phyloP scores from a whole-genome alignment of 2,113 vertebrate genomes.

The Festucalex cinctus region DNA sequence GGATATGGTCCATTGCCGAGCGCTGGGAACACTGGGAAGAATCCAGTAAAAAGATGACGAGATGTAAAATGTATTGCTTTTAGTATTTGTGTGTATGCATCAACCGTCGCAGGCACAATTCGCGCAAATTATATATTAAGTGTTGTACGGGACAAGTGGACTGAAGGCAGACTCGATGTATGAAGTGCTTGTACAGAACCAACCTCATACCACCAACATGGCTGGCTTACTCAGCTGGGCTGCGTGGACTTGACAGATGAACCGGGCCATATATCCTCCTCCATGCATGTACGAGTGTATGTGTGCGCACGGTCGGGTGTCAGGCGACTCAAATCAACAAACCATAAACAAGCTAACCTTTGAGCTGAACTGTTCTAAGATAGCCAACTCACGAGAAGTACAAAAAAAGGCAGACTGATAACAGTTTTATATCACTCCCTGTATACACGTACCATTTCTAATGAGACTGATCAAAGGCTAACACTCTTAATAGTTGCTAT shows the following conservation, averaged over 20 bases:
- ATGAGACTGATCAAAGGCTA: too few species aligned
- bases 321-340: slow-evolving; percentile 52
- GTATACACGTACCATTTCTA: too few species aligned
- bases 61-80: too few species aligned
- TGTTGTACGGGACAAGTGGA: not conserved
- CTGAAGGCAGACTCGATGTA: slow-evolving; percentile 17
- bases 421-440: not conserved
- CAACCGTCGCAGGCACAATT: not conserved
- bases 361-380: slow-evolving; percentile 28
- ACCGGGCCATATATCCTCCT: slow-evolving; percentile 46
- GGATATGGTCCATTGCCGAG: slow-evolving; percentile 27
- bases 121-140: not conserved
- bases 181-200: slow-evolving; percentile 42
- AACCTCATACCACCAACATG: slow-evolving; percentile 46
- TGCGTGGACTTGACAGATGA: slow-evolving; percentile 52
- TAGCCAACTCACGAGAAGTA: not conserved
- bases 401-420: not conserved
- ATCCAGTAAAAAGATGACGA: not conserved
- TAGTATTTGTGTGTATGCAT: not conserved
- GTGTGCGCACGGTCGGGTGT: slow-evolving; percentile 4
- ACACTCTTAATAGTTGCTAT: too few species aligned
- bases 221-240: slow-evolving; percentile 53
- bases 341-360: slow-evolving; percentile 49
- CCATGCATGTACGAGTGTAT: slow-evolving; percentile 1
- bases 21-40: slow-evolving; percentile 19